A percentile compares a stretch with the other conserved stretches of the same genome.
These are phyloP conservation scores for Eupleurogrammus muticus DNA, from an alignment of 2,797 vertebrate genomes.

Conservation along the genomic window DNA sequence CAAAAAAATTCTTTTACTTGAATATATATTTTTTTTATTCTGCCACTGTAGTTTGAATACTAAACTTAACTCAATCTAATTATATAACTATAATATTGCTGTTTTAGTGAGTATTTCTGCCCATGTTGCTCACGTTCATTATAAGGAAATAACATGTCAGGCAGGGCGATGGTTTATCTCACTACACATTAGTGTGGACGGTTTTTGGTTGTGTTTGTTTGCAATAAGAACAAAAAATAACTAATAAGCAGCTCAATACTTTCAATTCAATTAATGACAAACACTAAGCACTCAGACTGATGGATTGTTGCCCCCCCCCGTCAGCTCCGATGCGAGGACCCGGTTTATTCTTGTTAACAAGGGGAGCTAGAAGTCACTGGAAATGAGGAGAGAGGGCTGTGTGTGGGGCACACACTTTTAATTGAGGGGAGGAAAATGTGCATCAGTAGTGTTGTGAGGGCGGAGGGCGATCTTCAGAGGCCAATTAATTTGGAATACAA, in stretches of 20 bases:
- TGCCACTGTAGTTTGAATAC: neutral
- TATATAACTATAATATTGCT: neutral
- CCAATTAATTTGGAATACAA: slow-evolving; percentile 88
- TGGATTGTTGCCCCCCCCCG: slow-evolving; percentile 17
- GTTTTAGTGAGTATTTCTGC: neutral
- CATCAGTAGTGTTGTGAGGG: slow-evolving; percentile 78
- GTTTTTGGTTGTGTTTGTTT: slow-evolving; percentile 2
- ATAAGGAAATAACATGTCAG: neutral
- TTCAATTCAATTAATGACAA: slow-evolving; percentile 40
- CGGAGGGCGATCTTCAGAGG: slow-evolving; percentile 81
- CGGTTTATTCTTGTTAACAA: slow-evolving; percentile 72
- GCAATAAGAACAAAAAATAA: slow-evolving; percentile 16
- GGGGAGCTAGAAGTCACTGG: slow-evolving; percentile 53
- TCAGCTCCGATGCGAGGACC: slow-evolving; percentile 45
- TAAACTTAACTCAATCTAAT: neutral
- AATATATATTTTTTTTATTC: no score
- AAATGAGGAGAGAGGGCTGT: slow-evolving; percentile 48
- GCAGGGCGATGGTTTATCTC: neutral
- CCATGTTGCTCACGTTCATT: neutral
- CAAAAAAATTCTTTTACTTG: no score
- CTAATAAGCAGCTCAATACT: neutral
- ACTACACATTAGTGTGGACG: neutral
- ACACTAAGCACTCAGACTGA: slow-evolving; percentile 31
- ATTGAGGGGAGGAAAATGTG: slow-evolving; percentile 77
- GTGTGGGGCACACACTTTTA: slow-evolving; percentile 74